Conservation (phyloP, 2,797 vertebrate species). For the Pipistrellus pygmaeus region DNA sequence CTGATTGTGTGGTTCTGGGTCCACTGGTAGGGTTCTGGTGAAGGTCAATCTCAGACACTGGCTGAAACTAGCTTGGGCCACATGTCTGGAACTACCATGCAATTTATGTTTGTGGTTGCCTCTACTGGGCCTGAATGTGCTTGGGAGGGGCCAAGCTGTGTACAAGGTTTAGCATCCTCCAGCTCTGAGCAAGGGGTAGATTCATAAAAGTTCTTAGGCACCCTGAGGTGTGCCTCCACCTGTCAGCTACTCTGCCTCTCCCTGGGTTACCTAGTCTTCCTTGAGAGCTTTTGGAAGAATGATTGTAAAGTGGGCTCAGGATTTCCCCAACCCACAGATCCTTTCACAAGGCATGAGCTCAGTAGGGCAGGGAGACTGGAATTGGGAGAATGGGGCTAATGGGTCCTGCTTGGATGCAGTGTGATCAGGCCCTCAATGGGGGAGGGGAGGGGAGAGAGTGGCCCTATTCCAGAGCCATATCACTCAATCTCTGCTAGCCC, state of each 20-base stretch:
- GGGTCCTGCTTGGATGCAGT: neutral
- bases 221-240: neutral
- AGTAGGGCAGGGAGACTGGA: neutral
- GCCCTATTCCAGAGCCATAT: neutral
- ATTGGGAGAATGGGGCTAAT: neutral
- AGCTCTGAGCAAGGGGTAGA: neutral
- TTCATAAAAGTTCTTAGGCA: neutral
- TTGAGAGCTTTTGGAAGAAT: neutral
- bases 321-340: neutral
- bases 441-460: too few species aligned
- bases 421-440: neutral
- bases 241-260: neutral
- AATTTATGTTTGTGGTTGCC: neutral
- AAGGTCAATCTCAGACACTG: neutral
- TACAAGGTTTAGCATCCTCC: neutral
- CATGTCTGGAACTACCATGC: neutral
- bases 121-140: neutral
- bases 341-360: neutral
- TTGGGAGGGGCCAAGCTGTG: neutral
- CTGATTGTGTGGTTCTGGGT: neutral
- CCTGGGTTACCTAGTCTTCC: neutral
- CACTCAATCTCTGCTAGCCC: neutral
- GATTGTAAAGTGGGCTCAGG: neutral
- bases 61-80: neutral
- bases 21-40: neutral